These are phyloP conservation scores for Odontocerum albicorne DNA, from an alignment of 2,888 invertebrate species.

Conservation along the genomic window DNA sequence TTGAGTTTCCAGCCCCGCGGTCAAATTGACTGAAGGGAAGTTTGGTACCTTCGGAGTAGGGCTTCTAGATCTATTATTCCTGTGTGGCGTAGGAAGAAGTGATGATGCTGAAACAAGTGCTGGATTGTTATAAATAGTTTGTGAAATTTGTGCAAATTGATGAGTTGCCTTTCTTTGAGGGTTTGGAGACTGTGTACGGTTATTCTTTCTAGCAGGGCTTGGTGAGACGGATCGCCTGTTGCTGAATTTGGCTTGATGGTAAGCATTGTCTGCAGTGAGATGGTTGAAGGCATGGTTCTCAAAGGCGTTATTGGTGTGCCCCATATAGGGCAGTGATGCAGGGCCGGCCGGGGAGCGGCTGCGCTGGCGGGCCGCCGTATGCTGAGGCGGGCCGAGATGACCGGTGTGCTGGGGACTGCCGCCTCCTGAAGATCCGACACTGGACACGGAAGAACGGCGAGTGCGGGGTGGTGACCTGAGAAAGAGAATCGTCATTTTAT, in stretches of 20 bases:
- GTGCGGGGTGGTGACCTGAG: slow-evolving; percentile 55
- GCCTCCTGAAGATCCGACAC: slow-evolving; percentile 48
- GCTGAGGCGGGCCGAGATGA: slow-evolving; percentile 39
- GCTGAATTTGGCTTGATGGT: slow-evolving; percentile 28
- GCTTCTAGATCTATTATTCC: slow-evolving; percentile 48
- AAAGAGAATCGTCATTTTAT: neutral
- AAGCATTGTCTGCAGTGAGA: slow-evolving; percentile 32
- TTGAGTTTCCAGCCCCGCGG: slow-evolving; percentile 39
- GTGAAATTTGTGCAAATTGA: slow-evolving; percentile 1
- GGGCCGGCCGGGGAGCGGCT: slow-evolving; percentile 31
- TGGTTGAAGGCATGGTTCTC: slow-evolving; percentile 35
- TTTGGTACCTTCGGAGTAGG: slow-evolving; percentile 33
- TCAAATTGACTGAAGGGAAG: slow-evolving; percentile 26
- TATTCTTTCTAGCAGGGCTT: slow-evolving; percentile 30
- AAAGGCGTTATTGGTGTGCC: slow-evolving; percentile 30
- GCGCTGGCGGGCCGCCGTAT: slow-evolving; percentile 35
- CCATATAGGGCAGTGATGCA: slow-evolving; percentile 33
- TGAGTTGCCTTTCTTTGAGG: slow-evolving; percentile 25
- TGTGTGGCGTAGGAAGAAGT: slow-evolving; percentile 55
- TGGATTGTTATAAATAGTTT: slow-evolving; percentile 21
- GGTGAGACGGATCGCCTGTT: slow-evolving; percentile 43
- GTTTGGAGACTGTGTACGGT: slow-evolving; percentile 26
- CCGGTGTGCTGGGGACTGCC: slow-evolving; percentile 38
- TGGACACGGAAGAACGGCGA: slow-evolving; percentile 52
- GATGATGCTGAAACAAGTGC: slow-evolving; percentile 47